Conservation (phyloP, 2,888 invertebrate genomes). For the Zygothrica quintamaculata region DNA sequence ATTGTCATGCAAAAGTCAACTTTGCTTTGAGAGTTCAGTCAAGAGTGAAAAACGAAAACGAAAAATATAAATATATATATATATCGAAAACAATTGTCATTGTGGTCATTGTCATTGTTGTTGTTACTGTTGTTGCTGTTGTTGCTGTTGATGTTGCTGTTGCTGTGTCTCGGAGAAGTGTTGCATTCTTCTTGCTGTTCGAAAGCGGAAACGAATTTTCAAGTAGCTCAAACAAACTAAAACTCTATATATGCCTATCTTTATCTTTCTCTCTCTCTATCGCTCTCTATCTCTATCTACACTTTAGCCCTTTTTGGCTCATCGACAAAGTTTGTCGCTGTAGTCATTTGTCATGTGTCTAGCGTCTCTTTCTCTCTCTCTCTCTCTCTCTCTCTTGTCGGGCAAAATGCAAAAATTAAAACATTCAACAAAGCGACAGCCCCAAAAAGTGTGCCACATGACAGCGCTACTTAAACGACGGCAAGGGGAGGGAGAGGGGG, state of each 20-base stretch:
- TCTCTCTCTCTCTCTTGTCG: no score
- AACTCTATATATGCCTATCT: neutral
- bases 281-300: neutral
- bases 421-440: slow-evolving; percentile 54
- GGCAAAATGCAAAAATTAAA: slow-evolving; percentile 57
- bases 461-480: no score
- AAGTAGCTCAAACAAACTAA: slow-evolving; percentile 42
- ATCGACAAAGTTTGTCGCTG: slow-evolving; percentile 63
- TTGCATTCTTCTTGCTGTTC: slow-evolving; percentile 28
- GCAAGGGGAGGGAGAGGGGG: no score
- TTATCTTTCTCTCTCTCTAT: neutral
- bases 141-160: slow-evolving; percentile 13
- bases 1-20: slow-evolving; percentile 78
- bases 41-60: slow-evolving; percentile 69
- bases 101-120: slow-evolving; percentile 32
- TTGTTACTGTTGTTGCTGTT: slow-evolving; percentile 15
- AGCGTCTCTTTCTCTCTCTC: no score
- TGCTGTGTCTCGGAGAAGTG: slow-evolving; percentile 24
- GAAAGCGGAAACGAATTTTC: slow-evolving; percentile 57
- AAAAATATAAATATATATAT: slow-evolving; percentile 26
- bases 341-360: slow-evolving; percentile 70
- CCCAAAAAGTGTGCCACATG: slow-evolving; percentile 69
- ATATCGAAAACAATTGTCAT: slow-evolving; percentile 57
- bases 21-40: slow-evolving; percentile 64
- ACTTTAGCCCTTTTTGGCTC: neutral